These are phyloP conservation scores for Bursaphelenchus mucronatus DNA, from an alignment of 1,140 invertebrate genomes.

Conservation along the genomic window DNA sequence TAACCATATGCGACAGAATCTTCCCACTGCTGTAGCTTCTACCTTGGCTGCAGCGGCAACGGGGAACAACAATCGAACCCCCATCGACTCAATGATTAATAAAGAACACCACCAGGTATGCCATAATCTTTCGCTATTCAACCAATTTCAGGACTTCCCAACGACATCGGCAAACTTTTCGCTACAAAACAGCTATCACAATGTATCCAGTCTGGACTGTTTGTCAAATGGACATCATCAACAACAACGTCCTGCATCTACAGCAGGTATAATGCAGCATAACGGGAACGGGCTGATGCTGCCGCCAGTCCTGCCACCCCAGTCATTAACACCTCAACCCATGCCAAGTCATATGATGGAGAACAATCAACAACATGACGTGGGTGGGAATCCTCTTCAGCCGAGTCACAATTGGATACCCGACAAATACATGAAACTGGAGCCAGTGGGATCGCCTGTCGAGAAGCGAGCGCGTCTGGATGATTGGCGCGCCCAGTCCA, in stretches of 20 bases:
- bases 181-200: slow-evolving; percentile 4
- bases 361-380: slow-evolving; percentile 26
- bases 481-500: slow-evolving; percentile 9
- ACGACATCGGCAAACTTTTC: slow-evolving; percentile 8
- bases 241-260: slow-evolving; percentile 43
- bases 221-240: slow-evolving; percentile 9
- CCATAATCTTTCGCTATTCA: slow-evolving; percentile 25
- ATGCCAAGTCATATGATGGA: slow-evolving; percentile 22
- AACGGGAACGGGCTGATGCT: slow-evolving; percentile 37
- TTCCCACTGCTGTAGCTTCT: slow-evolving; percentile 26
- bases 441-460: slow-evolving; percentile 3
- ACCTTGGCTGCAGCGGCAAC: slow-evolving; percentile 1
- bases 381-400: background rate
- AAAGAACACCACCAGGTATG: slow-evolving; percentile 24
- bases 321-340: slow-evolving; percentile 48
- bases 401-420: slow-evolving; percentile 12
- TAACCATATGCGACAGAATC: slow-evolving; percentile 15
- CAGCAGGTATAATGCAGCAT: slow-evolving; percentile 45
- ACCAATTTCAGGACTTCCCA: slow-evolving; percentile 21
- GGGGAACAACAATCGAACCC: slow-evolving; percentile 18
- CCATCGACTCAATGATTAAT: slow-evolving; percentile 19
- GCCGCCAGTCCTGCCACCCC: slow-evolving; percentile 31
- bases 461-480: slow-evolving; percentile 10
- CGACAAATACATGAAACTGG: slow-evolving; percentile 18
- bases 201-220: slow-evolving; percentile 7